phyloP scores from a whole-genome alignment of 2,113 vertebrate species.

The Oreotrochilus melanogaster region DNA sequence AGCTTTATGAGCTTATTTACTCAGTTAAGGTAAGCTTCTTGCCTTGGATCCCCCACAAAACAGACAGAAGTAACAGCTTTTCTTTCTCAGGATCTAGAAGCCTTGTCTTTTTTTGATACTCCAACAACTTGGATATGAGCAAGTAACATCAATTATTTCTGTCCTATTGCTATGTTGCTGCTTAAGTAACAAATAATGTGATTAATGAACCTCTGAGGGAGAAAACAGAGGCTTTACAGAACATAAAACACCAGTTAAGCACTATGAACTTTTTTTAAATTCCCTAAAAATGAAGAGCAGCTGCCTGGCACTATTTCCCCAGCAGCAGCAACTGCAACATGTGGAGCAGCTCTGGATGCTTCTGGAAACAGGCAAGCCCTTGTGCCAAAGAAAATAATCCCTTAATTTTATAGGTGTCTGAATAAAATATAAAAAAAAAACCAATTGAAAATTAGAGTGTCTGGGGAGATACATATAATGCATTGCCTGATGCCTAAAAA shows the following conservation, averaged over 20 bases:
- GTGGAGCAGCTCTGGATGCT: background rate
- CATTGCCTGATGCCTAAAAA: background rate
- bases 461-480: background rate
- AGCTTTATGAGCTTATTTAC: background rate
- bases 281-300: slow-evolving; percentile 53
- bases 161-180: background rate
- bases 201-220: background rate
- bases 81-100: background rate
- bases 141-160: background rate
- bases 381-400: slow-evolving; percentile 20
- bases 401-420: slow-evolving; percentile 39
- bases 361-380: slow-evolving; percentile 18
- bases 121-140: background rate
- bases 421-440: background rate
- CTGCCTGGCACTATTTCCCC: slow-evolving; percentile 14
- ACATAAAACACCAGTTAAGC: background rate
- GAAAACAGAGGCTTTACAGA: background rate
- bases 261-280: background rate
- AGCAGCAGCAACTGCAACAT: background rate
- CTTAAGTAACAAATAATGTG: background rate
- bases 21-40: background rate
- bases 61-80: background rate
- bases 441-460: background rate
- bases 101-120: background rate
- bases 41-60: background rate